These are phyloP conservation scores for Coregonus clupeaformis DNA, from an alignment of 2,113 vertebrate genomes.

Conservation along the genomic window DNA sequence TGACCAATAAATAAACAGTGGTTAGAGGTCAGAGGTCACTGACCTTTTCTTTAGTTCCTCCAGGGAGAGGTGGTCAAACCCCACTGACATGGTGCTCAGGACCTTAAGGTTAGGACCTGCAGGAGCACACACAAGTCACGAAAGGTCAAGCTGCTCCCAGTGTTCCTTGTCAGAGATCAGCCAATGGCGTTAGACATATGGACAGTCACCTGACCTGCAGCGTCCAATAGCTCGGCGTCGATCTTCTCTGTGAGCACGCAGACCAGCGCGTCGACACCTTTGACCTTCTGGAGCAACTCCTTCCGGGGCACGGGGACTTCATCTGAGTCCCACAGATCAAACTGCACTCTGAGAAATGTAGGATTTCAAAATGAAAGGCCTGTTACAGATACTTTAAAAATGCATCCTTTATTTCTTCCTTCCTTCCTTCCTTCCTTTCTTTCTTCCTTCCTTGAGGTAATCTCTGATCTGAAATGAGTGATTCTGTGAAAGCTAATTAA, in stretches of 20 bases:
- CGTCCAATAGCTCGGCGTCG: slow-evolving; percentile 69
- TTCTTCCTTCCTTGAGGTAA: no score
- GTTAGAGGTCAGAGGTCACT: slow-evolving; percentile 10
- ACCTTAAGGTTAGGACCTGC: slow-evolving; percentile 86
- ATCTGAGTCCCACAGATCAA: slow-evolving; percentile 75
- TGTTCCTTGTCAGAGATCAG: background rate
- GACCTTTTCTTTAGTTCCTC: slow-evolving; percentile 93
- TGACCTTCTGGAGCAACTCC: slow-evolving; percentile 71
- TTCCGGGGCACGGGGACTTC: slow-evolving; percentile 64
- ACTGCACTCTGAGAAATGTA: slow-evolving; percentile 63
- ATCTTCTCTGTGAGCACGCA: slow-evolving; percentile 77
- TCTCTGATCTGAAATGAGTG: no score
- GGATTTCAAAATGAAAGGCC: background rate
- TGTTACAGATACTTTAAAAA: no score
- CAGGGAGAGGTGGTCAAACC: slow-evolving; percentile 88
- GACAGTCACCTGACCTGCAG: slow-evolving; percentile 61
- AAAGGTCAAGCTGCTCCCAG: no score
- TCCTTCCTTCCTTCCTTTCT: no score
- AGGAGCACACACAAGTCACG: background rate
- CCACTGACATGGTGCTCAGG: slow-evolving; percentile 93
- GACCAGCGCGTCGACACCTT: slow-evolving; percentile 65
- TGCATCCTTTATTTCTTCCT: no score
- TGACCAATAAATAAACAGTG: background rate
- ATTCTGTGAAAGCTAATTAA: no score
- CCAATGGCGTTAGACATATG: background rate